These are phyloP conservation scores for Ganaspis brasiliensis DNA, from an alignment of 2,888 invertebrate genomes.

Conservation along the genomic window DNA sequence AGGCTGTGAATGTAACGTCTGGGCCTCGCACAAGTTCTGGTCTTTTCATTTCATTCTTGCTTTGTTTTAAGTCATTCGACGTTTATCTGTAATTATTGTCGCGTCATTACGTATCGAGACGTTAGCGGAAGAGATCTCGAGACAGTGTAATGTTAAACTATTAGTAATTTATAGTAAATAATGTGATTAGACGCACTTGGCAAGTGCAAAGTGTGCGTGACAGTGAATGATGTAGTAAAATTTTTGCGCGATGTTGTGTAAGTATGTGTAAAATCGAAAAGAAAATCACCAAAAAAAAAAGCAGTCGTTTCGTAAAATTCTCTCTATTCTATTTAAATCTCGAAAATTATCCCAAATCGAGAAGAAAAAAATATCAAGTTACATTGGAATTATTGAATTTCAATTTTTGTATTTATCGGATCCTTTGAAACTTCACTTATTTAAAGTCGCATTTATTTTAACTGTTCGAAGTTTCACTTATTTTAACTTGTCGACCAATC, in stretches of 20 bases:
- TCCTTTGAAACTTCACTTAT: too few relatives aligned
- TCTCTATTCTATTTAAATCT: constrained; percentile 25
- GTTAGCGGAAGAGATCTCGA: constrained; percentile 69
- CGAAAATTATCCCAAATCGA: too few relatives aligned
- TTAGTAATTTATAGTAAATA: constrained; percentile 77
- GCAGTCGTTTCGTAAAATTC: background rate
- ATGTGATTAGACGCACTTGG: constrained; percentile 73
- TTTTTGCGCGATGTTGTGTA: constrained; percentile 56
- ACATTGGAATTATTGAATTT: too few relatives aligned
- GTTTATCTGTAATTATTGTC: constrained; percentile 41
- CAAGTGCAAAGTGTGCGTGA: constrained; percentile 57
- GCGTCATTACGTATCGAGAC: constrained; percentile 57
- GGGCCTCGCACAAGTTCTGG: constrained; percentile 71
- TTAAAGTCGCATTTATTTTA: too few relatives aligned
- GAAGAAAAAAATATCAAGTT: too few relatives aligned
- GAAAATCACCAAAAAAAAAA: constrained; percentile 50
- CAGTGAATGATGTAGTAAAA: constrained; percentile 56
- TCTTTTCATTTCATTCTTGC: constrained; percentile 57
- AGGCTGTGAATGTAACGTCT: constrained; percentile 81
- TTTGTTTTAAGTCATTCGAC: constrained; percentile 38
- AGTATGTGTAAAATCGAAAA: constrained; percentile 56
- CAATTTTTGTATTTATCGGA: too few relatives aligned
- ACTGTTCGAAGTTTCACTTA: too few relatives aligned
- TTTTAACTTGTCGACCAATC: too few relatives aligned
- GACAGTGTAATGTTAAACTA: constrained; percentile 72